A percentile compares a stretch with the other conserved stretches of the same genome.
Evolutionary conservation across 2,888 invertebrate genomes (phyloP).

Genomic region (Alitta virens): DNA sequence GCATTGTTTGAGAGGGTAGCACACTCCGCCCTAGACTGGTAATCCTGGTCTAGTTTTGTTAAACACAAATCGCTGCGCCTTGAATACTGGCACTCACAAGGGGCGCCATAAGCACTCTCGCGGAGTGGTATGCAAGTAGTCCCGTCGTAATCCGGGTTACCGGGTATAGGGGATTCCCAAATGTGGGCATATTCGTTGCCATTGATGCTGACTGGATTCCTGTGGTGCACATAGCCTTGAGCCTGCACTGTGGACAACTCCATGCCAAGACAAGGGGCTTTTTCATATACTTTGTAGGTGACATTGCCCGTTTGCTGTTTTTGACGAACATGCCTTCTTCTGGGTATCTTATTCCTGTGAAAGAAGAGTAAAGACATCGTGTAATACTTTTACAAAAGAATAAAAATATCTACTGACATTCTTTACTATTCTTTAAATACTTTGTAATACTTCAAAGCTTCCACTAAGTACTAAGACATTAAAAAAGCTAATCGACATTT

Average conservation of each 20-base stretch:
- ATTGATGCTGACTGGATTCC: background rate
- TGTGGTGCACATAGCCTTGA: background rate
- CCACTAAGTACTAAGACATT: too few relatives aligned
- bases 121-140: background rate
- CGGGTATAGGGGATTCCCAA: slow-evolving; percentile 13
- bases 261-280: background rate
- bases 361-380: background rate
- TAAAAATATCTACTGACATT: too few relatives aligned
- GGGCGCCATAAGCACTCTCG: slow-evolving; percentile 6
- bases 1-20: background rate
- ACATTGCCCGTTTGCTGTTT: background rate
- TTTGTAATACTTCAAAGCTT: too few relatives aligned
- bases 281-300: background rate
- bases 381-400: too few relatives aligned
- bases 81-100: slow-evolving; percentile 7
- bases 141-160: background rate
- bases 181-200: slow-evolving; percentile 17
- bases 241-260: background rate
- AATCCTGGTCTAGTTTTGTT: background rate
- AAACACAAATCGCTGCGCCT: background rate
- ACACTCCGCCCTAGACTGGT: background rate
- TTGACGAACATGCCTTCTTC: background rate
- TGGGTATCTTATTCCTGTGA: background rate
- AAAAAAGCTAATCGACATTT: too few relatives aligned
- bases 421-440: too few relatives aligned